These are phyloP conservation scores for Phocoena phocoena DNA, from an alignment of 2,113 vertebrate genomes.

Conservation along the genomic window DNA sequence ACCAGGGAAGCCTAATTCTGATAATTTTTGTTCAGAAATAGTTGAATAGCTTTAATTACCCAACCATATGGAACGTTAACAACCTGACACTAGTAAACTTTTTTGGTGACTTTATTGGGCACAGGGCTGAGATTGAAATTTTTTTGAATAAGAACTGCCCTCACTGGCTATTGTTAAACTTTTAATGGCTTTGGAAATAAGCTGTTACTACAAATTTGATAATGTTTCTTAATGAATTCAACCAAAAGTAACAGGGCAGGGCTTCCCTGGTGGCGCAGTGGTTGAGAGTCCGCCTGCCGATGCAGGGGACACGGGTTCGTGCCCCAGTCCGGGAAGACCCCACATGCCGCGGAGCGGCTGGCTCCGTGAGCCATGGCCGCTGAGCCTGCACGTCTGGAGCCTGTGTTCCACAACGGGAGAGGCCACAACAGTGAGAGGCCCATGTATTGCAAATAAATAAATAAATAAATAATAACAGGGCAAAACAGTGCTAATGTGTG, in stretches of 20 bases:
- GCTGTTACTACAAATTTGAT: background rate
- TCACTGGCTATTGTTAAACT: background rate
- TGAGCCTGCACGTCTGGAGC: no score
- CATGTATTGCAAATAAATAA: no score
- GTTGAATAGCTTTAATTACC: background rate
- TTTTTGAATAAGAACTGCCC: background rate
- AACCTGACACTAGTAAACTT: background rate
- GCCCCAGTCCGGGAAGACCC: no score
- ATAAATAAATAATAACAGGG: background rate
- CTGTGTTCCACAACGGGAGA: no score
- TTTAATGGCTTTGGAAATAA: constrained; percentile 11
- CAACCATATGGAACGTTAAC: background rate
- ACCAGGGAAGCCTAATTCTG: background rate
- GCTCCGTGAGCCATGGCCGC: no score
- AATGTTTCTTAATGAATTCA: constrained; percentile 10
- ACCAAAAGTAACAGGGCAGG: background rate
- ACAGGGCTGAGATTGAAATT: background rate
- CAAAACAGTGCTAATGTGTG: background rate
- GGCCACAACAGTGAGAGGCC: no score
- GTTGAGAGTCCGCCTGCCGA: no score
- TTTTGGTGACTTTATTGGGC: background rate
- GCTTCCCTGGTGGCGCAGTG: no score
- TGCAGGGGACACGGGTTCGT: no score
- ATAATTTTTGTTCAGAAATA: background rate
- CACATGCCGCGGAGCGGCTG: no score